Base-by-base conservation (phyloP, 2,113 vertebrate species). In the Zootoca vivipara region DNA sequence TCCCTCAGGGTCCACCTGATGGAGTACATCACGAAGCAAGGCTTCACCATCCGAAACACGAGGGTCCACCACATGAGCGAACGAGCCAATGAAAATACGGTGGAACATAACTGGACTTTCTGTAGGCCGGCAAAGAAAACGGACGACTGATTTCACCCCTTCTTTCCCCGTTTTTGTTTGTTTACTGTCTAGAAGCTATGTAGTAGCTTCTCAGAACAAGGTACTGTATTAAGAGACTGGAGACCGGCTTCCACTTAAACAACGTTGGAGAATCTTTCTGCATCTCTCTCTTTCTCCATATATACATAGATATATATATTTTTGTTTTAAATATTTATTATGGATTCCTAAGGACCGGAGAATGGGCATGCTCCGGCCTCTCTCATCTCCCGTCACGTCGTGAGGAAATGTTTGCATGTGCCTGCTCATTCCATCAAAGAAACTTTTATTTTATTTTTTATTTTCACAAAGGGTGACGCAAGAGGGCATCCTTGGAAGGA, bases 61-160 rank as follows among this genome's bases (percentile, higher is more conserved):
- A 97, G 99, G 0, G 99, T 99, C 83, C 99, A 99, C 89, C 99
- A 99, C 93, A 99, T 99, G 99, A 99, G 99, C 0, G 99, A 99
- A 92, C 98, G 99, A 52, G 99, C 99, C 92, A 99, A 99, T 0
- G 99, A 99, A 90, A 99, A 99, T 97, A 99, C 99, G 0, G 99
- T 99, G 90, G 99, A 99, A 91, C 99, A 99, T 75, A 99, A 99
- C 96, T 99, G 99, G 99, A 99, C 99, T 94, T 99, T 99, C 95
- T 99, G 99, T 74, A 96, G 99, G 90, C 96, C 98, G 86, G 99
- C 98, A 87, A 97, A 98, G 93, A 99, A 99, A 97, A 98, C 98
- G 0, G 99, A 99, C 70, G 99, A 99, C 96, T 99, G 96, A 99
- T 72, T 18, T 83, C 46, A 10, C 69, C 33, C n/a, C 38, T 16